Evolutionary conservation across 2,113 vertebrate genomes (phyloP).

Genomic region (Apeltes quadracus): DNA sequence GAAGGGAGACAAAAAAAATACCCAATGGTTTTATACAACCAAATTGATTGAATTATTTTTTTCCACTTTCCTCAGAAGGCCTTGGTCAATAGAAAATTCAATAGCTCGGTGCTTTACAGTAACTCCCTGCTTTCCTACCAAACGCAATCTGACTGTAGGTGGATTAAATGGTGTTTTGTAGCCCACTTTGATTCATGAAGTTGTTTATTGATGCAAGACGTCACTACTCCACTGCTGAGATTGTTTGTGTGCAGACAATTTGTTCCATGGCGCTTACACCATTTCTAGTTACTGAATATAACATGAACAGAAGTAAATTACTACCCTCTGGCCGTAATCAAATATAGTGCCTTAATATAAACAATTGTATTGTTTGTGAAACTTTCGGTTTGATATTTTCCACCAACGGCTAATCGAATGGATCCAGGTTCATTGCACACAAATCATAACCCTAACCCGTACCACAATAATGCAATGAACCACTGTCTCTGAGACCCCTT

Average conservation of each 20-base stretch:
- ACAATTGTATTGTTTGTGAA: background rate
- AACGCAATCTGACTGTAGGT: constrained; percentile 27
- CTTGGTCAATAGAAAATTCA: constrained; percentile 61
- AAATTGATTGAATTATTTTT: background rate
- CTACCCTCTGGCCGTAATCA: background rate
- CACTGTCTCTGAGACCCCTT: background rate
- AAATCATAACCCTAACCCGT: background rate
- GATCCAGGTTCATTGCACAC: background rate
- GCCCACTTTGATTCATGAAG: constrained; percentile 49
- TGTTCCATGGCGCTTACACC: background rate
- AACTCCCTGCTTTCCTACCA: constrained; percentile 39
- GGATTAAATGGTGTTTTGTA: constrained; percentile 47
- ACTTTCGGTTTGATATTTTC: background rate
- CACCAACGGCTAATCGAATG: constrained; percentile 8
- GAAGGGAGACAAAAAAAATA: background rate
- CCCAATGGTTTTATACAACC: background rate
- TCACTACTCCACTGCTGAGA: constrained; percentile 26
- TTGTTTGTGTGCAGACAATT: background rate
- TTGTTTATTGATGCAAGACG: constrained; percentile 34
- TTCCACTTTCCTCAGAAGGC: constrained; percentile 32
- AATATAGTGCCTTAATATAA: background rate
- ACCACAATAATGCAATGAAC: background rate
- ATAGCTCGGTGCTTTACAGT: constrained; percentile 47
- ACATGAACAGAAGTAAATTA: constrained; percentile 1
- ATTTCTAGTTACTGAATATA: constrained; percentile 14